Evolutionary conservation across 2,888 invertebrate species (phyloP).

Genomic region (Drosophila atripex): DNA sequence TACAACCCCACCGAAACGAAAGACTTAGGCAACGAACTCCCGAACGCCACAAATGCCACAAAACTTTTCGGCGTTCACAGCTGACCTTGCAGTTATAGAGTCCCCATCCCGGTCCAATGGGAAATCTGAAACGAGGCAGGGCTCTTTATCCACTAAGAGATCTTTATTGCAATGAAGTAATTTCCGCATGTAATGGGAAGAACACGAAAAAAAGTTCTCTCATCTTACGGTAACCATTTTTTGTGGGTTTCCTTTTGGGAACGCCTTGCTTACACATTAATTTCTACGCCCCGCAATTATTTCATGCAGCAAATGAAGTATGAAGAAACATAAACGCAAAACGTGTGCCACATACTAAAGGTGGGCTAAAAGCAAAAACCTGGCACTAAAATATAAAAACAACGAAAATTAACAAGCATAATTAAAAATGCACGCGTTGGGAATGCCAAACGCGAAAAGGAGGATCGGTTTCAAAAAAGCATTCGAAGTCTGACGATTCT

Average conservation of each 20-base stretch:
- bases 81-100: slow-evolving; percentile 51
- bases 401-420: slow-evolving; percentile 44
- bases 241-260: slow-evolving; percentile 25
- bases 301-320: slow-evolving; percentile 67
- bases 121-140: slow-evolving; percentile 3
- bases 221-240: slow-evolving; percentile 57
- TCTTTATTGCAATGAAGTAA: slow-evolving; percentile 64
- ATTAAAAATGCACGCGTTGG: slow-evolving; percentile 57
- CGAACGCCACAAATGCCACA: slow-evolving; percentile 16
- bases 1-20: slow-evolving; percentile 42
- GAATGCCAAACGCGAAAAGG: slow-evolving; percentile 7
- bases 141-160: slow-evolving; percentile 27
- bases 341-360: slow-evolving; percentile 73
- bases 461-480: background rate
- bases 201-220: slow-evolving; percentile 10
- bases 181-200: slow-evolving; percentile 58
- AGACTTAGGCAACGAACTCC: slow-evolving; percentile 74
- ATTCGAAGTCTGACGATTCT: background rate
- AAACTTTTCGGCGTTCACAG: slow-evolving; percentile 9
- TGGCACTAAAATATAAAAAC: slow-evolving; percentile 6
- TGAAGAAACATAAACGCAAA: slow-evolving; percentile 63
- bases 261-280: slow-evolving; percentile 53
- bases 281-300: slow-evolving; percentile 73
- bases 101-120: background rate
- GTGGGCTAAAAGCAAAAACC: slow-evolving; percentile 16